These are phyloP conservation scores for Drepanosiphum platanoidis DNA, from an alignment of 2,888 invertebrate genomes.

Conservation along the genomic window DNA sequence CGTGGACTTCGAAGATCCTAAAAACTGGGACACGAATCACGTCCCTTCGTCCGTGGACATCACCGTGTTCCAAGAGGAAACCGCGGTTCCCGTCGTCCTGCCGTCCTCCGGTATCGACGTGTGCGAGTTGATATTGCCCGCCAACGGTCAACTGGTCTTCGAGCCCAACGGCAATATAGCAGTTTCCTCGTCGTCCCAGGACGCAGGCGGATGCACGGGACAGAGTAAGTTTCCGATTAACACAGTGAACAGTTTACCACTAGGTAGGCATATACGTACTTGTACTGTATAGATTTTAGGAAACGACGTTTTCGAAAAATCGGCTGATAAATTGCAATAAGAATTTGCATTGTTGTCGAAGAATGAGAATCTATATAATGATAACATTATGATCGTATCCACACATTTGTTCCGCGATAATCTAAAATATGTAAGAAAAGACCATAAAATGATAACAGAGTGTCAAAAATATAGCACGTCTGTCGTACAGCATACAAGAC, in stretches of 20 bases:
- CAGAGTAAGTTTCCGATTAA: not conserved
- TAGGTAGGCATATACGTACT: too few species aligned
- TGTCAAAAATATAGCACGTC: too few species aligned
- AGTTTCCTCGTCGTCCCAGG: constrained; percentile 25
- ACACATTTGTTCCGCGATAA: too few species aligned
- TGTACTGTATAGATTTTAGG: too few species aligned
- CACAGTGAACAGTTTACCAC: not conserved
- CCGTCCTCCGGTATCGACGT: constrained; percentile 37
- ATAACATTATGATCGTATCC: too few species aligned
- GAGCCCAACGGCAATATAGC: constrained; percentile 5
- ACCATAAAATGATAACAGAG: too few species aligned
- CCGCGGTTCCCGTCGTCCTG: constrained; percentile 43
- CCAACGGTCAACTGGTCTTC: constrained; percentile 51
- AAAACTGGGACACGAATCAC: constrained; percentile 63
- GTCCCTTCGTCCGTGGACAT: constrained; percentile 64
- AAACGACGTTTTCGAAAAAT: too few species aligned
- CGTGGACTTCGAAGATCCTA: constrained; percentile 63
- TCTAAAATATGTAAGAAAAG: too few species aligned
- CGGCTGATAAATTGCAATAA: too few species aligned
- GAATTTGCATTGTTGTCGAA: too few species aligned
- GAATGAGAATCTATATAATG: too few species aligned
- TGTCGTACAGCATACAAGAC: too few species aligned
- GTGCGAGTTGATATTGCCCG: constrained; percentile 50
- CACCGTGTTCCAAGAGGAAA: constrained; percentile 63
- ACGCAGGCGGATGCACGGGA: constrained; percentile 29